These are phyloP conservation scores for Eupithecia inturbata DNA, from an alignment of 2,888 invertebrate species.

Conservation along the genomic window DNA sequence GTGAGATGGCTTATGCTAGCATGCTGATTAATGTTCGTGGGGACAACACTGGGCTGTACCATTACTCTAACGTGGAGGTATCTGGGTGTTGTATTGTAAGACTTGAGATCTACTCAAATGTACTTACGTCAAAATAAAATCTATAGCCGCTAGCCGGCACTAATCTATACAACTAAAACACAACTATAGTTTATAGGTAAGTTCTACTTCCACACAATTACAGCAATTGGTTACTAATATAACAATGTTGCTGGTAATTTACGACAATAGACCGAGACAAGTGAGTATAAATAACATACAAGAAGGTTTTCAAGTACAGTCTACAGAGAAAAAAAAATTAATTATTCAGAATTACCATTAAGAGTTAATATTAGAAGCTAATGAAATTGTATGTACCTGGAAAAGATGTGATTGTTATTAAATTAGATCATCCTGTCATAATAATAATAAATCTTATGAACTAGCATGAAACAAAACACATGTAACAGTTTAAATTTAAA, in stretches of 20 bases:
- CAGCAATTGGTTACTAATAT: conserved; percentile 68
- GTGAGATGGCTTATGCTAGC: conserved; percentile 74
- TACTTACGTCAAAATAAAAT: conserved; percentile 60
- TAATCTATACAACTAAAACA: conserved; percentile 74
- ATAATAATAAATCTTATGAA: conserved; percentile 26
- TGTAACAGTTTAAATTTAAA: conserved; percentile 15
- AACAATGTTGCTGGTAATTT: conserved; percentile 59
- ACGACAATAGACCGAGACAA: conserved; percentile 62
- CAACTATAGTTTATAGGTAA: conserved; percentile 61
- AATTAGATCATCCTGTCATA: conserved; percentile 22
- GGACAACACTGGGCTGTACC: conserved; percentile 54
- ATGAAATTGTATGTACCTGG: conserved; percentile 54
- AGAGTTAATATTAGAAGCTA: conserved; percentile 53
- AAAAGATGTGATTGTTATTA: conserved; percentile 64
- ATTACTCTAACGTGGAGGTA: conserved; percentile 59
- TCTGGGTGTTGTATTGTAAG: conserved; percentile 60
- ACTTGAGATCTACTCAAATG: conserved; percentile 65
- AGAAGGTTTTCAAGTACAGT: conserved; percentile 54
- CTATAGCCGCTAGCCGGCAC: conserved; percentile 77
- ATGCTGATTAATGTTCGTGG: conserved; percentile 74
- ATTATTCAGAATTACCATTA: conserved; percentile 63
- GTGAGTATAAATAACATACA: conserved; percentile 65
- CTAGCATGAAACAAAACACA: conserved; percentile 23
- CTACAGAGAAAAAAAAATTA: conserved; percentile 61
- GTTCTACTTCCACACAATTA: conserved; percentile 72